These are phyloP conservation scores for Selene dorsalis DNA, from an alignment of 2,797 vertebrate genomes.

Conservation along the genomic window DNA sequence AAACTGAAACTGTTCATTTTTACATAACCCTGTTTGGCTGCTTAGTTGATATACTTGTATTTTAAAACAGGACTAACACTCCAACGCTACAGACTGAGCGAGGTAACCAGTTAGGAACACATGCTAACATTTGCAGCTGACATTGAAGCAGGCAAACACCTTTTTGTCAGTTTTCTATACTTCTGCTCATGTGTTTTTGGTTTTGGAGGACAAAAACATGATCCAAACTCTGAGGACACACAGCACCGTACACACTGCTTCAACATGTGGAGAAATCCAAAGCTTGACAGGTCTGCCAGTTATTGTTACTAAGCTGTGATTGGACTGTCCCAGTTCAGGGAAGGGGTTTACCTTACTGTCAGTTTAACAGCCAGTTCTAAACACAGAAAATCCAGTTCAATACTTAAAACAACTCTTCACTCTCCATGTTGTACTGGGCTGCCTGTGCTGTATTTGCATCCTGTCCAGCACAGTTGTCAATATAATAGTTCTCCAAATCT, in stretches of 20 bases:
- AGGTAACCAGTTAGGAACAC: neutral
- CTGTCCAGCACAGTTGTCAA: slow-evolving; percentile 26
- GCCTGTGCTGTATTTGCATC: slow-evolving; percentile 22
- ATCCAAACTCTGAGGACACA: neutral
- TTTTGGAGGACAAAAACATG: neutral
- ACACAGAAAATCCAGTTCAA: neutral
- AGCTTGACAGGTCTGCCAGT: neutral
- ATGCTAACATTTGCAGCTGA: neutral
- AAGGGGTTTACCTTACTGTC: neutral
- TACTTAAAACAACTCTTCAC: neutral
- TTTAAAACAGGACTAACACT: too few relatives aligned
- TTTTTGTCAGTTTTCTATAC: neutral
- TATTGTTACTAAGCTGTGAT: neutral
- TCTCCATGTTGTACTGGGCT: neutral
- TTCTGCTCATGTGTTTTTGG: neutral
- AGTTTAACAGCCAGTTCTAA: neutral
- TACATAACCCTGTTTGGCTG: neutral
- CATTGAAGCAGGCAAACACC: neutral
- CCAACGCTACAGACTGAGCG: neutral
- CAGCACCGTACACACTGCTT: neutral
- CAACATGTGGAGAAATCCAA: neutral
- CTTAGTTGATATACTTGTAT: neutral
- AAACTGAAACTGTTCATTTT: neutral
- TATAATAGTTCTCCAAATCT: slow-evolving; percentile 27
- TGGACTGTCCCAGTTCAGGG: neutral